Evolutionary conservation across 2,888 invertebrate genomes (phyloP), one percentile per base, ranked within the genome.

Genomic region (Pachymerium ferrugineum): DNA sequence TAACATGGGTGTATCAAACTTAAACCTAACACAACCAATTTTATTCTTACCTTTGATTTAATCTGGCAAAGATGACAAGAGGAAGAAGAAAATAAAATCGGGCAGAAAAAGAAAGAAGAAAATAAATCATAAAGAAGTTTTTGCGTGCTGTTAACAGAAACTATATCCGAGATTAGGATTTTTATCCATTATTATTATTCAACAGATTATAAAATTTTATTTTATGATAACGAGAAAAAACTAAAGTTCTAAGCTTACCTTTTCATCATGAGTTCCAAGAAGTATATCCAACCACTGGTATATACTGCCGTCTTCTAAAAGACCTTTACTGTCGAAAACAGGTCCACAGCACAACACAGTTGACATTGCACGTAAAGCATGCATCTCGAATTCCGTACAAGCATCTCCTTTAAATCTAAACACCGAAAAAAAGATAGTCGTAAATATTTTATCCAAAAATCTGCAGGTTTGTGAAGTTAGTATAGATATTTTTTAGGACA

Each of bases 331-430:
- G 79, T 97, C 93, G 83, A 97, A 98, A 79, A 95, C 93, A 0
- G 96, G 91, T 0, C 99, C 99, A 82, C 97, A 97, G 81, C 96
- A 96, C 1, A 98, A 87, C 29, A 99, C 86, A 10, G 96, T 93
- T 76, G 96, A 94, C 93, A 98, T 97, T 1, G 98, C 97, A 86
- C 95, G 79, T 0, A 87, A 82, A 12, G 87, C 85, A 14, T 85
- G 82, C 77, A 86, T 81, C 79, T 87, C 87, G 67, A 86, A 82
- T 76, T 85, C 84, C 30, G 81, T 80, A 77, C 81, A 80, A 22
- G 79, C 77, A 74, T 82, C 82, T 68, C 81, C 81, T 74, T 81
- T 81, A 62, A 70, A n/a, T n/a, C n/a, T n/a, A n/a, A n/a, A n/a
- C n/a, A n/a, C n/a, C n/a, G n/a, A n/a, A n/a, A n/a, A n/a, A n/a